Evolutionary conservation across 2,113 vertebrate genomes (phyloP).

Genomic region (Numenius arquata): DNA sequence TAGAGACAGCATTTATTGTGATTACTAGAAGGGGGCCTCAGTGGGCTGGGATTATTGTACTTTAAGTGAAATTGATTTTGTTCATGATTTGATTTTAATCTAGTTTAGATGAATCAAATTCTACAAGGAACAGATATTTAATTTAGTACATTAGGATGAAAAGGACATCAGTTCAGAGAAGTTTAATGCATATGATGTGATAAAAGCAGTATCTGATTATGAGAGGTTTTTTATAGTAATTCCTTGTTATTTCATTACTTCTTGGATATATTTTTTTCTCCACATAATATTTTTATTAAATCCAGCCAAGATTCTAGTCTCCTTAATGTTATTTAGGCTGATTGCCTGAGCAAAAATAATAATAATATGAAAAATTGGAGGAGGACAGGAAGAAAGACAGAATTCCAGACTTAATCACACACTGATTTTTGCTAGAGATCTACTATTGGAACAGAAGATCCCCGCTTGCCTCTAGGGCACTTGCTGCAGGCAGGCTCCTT

Average conservation of each 20-base stretch:
- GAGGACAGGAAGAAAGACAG: background rate
- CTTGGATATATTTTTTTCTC: constrained; percentile 39
- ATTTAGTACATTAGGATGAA: constrained; percentile 83
- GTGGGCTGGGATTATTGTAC: constrained; percentile 79
- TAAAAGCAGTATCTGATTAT: constrained; percentile 78
- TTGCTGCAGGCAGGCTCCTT: constrained; percentile 24
- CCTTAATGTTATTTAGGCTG: background rate
- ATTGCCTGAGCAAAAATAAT: background rate
- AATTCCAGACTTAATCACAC: background rate
- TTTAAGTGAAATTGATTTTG: constrained; percentile 84
- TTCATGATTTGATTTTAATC: constrained; percentile 85
- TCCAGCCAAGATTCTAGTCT: constrained; percentile 13
- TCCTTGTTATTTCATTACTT: constrained; percentile 73
- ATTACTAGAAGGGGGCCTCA: constrained; percentile 73
- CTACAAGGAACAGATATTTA: constrained; percentile 83
- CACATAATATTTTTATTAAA: constrained; percentile 57
- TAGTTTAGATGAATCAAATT: constrained; percentile 82
- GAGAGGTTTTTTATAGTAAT: constrained; percentile 56
- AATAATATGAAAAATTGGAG: background rate
- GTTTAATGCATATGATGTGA: constrained; percentile 77
- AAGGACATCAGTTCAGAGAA: constrained; percentile 78
- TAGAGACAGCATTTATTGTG: constrained; percentile 70
- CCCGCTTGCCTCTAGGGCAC: rapidly evolving
- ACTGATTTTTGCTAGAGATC: background rate
- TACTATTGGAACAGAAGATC: background rate